A percentile compares a stretch with the other conserved stretches of the same genome.
Conservation (phyloP, 2,113 vertebrate species). For the Lipophrys pholis region DNA sequence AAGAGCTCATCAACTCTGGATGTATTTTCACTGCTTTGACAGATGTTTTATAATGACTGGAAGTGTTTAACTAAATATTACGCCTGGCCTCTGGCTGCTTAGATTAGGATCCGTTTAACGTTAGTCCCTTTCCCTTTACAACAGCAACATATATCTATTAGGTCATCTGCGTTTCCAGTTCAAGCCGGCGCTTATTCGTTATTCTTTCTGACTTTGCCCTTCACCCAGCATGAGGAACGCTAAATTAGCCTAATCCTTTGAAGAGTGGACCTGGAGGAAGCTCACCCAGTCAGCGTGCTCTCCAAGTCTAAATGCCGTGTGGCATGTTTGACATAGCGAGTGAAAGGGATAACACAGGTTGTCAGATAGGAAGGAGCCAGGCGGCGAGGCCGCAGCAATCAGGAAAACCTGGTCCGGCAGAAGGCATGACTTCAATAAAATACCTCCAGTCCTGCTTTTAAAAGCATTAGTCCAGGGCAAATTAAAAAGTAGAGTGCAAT, state of each 20-base stretch:
- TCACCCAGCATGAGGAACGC: constrained; percentile 38
- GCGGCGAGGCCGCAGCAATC: constrained; percentile 74
- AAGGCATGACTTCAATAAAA: constrained; percentile 86
- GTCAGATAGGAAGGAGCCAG: constrained; percentile 79
- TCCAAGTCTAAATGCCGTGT: constrained; percentile 66
- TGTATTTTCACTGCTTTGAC: constrained; percentile 61
- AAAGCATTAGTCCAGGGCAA: constrained; percentile 87
- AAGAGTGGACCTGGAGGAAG: constrained; percentile 66
- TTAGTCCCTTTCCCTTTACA: constrained; percentile 60
- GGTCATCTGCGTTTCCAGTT: constrained; percentile 56
- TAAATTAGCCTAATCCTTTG: constrained; percentile 69
- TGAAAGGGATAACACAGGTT: constrained; percentile 74
- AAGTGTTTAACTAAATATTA: constrained; percentile 69
- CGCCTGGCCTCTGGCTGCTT: constrained; percentile 56
- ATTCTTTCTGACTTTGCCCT: constrained; percentile 59
- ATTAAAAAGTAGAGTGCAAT: constrained; percentile 88
- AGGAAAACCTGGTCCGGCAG: constrained; percentile 72
- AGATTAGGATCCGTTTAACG: constrained; percentile 62
- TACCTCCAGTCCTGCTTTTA: constrained; percentile 83
- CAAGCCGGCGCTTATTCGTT: constrained; percentile 48
- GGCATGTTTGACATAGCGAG: constrained; percentile 79
- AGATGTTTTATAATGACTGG: constrained; percentile 67
- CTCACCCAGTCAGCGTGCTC: constrained; percentile 51
- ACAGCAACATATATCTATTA: constrained; percentile 57
- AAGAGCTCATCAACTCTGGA: constrained; percentile 32